Percentiles rank a stretch among this genome's conserved stretches.
Evolutionary conservation across 2,113 vertebrate species (phyloP).

Genomic region (Cacatua alba): DNA sequence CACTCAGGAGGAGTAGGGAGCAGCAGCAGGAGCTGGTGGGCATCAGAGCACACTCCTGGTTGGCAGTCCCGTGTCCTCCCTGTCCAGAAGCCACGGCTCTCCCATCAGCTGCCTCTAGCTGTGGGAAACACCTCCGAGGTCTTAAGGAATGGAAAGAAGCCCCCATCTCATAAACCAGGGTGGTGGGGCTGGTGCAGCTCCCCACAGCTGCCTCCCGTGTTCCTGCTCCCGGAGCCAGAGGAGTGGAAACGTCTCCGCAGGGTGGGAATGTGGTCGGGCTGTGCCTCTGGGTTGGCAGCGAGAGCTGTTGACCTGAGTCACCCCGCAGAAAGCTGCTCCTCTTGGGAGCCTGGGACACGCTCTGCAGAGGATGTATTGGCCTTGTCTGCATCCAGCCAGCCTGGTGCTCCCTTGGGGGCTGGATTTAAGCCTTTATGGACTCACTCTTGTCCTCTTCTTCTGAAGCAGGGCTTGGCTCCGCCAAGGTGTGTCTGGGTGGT

Average conservation of each 20-base stretch:
- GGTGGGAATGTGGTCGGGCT: background rate
- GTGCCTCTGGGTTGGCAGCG: background rate
- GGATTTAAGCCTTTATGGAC: background rate
- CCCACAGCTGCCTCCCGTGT: background rate
- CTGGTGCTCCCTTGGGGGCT: background rate
- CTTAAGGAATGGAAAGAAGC: background rate
- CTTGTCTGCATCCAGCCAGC: background rate
- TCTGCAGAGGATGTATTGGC: background rate
- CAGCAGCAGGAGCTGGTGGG: background rate
- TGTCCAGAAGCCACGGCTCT: accelerated
- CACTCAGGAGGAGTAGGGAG: background rate
- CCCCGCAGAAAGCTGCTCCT: conserved; percentile 15
- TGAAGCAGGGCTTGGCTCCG: background rate
- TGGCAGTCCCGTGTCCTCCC: background rate
- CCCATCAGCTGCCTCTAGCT: background rate
- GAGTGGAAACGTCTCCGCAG: background rate
- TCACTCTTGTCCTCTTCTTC: background rate
- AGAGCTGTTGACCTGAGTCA: conserved; percentile 31
- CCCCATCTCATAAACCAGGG: background rate
- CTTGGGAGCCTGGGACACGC: conserved; percentile 9
- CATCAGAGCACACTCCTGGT: background rate
- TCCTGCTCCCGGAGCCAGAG: background rate
- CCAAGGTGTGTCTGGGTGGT: background rate
- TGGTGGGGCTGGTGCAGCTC: background rate
- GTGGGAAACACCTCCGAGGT: background rate